A percentile compares a stretch with the other conserved stretches of the same genome.
These are phyloP conservation scores for Chrysogorgia sp. DNA, from an alignment of 92 coral and sea anemone genomes.

Conservation along the genomic window DNA sequence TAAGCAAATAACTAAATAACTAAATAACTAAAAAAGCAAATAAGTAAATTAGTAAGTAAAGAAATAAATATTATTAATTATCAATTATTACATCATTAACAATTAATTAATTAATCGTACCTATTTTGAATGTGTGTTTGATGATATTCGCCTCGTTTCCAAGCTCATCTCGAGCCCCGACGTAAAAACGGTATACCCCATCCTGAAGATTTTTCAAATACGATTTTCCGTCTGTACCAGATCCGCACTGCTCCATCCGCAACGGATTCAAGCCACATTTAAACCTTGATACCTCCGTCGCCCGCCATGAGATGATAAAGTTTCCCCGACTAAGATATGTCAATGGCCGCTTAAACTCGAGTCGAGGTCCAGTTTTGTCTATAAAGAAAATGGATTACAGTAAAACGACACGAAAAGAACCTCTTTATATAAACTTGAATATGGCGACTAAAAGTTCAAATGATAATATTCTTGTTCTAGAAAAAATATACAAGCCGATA, in stretches of 20 bases:
- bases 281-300: slow-evolving; percentile 22
- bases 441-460: too few relatives aligned
- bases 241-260: slow-evolving; percentile 31
- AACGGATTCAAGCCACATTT: slow-evolving; percentile 24
- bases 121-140: slow-evolving; percentile 31
- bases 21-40: too few relatives aligned
- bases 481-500: too few relatives aligned
- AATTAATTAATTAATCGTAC: background rate
- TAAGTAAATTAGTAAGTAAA: too few relatives aligned
- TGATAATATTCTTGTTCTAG: too few relatives aligned
- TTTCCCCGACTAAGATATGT: background rate
- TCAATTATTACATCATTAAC: too few relatives aligned
- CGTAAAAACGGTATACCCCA: slow-evolving; percentile 25
- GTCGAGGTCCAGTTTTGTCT: slow-evolving; percentile 31
- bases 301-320: slow-evolving; percentile 4
- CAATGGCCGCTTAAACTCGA: slow-evolving; percentile 19
- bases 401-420: background rate
- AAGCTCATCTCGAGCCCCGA: slow-evolving; percentile 22
- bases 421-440: too few relatives aligned
- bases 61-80: too few relatives aligned
- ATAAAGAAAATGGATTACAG: background rate
- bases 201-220: slow-evolving; percentile 13
- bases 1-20: too few relatives aligned
- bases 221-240: slow-evolving; percentile 11
- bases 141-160: slow-evolving; percentile 37